A percentile compares a stretch with the other conserved stretches of the same genome.
These are phyloP conservation scores for Eulemur albifrons DNA, from an alignment of 2,797 vertebrate species.

Conservation along the genomic window DNA sequence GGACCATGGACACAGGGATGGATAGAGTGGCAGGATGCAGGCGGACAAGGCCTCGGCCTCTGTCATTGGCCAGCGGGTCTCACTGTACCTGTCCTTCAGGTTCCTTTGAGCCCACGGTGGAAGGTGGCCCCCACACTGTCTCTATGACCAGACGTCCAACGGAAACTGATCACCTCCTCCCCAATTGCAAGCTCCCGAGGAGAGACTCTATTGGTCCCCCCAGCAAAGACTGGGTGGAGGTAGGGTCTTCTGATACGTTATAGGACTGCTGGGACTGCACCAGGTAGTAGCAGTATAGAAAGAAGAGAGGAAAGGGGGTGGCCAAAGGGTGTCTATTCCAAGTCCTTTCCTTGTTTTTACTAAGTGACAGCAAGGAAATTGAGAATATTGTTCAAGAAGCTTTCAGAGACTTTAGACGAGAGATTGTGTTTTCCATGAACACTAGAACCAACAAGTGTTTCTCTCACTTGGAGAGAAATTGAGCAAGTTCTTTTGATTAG, in stretches of 20 bases:
- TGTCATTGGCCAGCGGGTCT: neutral
- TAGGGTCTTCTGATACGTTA: neutral
- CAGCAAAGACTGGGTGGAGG: neutral
- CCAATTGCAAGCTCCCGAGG: neutral
- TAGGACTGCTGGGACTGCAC: neutral
- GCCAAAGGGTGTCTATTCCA: neutral
- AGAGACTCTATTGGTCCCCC: neutral
- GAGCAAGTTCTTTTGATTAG: neutral
- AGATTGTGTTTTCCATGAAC: neutral
- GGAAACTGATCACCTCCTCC: neutral
- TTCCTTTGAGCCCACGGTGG: neutral
- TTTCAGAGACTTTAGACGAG: neutral
- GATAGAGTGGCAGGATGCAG: rapidly evolving
- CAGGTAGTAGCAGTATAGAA: neutral
- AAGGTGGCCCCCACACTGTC: neutral
- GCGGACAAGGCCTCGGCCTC: neutral
- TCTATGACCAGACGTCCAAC: neutral
- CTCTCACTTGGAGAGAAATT: constrained; percentile 22
- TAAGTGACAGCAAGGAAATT: neutral
- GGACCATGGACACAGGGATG: rapidly evolving
- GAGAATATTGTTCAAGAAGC: neutral
- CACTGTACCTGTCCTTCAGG: neutral
- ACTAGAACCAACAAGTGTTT: neutral
- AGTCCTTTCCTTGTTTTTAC: neutral
- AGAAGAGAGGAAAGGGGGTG: neutral